Conservation (phyloP, 2,888 invertebrate species). For the Psylliodes chrysocephalus region DNA sequence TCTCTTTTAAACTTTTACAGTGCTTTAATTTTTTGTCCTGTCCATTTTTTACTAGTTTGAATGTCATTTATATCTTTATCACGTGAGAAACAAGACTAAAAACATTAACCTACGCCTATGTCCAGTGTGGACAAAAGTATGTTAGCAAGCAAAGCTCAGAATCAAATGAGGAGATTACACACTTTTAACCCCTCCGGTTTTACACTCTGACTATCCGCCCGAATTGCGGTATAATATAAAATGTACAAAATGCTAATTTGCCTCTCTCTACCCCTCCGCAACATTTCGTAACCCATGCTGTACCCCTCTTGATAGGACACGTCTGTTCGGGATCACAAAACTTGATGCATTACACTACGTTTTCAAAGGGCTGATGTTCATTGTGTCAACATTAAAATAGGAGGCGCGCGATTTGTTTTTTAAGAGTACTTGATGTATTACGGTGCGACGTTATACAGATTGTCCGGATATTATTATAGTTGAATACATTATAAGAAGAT, state of each 20-base stretch:
- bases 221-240: constrained; percentile 17
- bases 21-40: too few species aligned
- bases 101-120: background rate
- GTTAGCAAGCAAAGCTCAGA: background rate
- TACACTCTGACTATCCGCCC: background rate
- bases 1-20: too few species aligned
- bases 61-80: too few species aligned
- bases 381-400: constrained; percentile 4
- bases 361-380: background rate
- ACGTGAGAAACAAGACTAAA: too few species aligned
- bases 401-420: constrained; percentile 1
- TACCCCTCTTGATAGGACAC: constrained; percentile 6
- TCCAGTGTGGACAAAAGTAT: background rate
- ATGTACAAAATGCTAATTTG: constrained; percentile 16
- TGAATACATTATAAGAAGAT: too few species aligned
- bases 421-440: background rate
- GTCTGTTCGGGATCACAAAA: constrained; percentile 11
- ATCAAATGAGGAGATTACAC: constrained; percentile 17
- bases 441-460: background rate
- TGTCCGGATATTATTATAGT: too few species aligned
- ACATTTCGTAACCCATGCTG: background rate
- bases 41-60: too few species aligned
- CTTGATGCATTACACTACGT: constrained; percentile 5
- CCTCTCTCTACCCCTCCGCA: background rate
- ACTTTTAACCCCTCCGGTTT: constrained; percentile 4